A percentile compares a stretch with the other conserved stretches of the same genome.
Conservation (phyloP, 2,113 vertebrate genomes). For the Cinclus mexicanus region DNA sequence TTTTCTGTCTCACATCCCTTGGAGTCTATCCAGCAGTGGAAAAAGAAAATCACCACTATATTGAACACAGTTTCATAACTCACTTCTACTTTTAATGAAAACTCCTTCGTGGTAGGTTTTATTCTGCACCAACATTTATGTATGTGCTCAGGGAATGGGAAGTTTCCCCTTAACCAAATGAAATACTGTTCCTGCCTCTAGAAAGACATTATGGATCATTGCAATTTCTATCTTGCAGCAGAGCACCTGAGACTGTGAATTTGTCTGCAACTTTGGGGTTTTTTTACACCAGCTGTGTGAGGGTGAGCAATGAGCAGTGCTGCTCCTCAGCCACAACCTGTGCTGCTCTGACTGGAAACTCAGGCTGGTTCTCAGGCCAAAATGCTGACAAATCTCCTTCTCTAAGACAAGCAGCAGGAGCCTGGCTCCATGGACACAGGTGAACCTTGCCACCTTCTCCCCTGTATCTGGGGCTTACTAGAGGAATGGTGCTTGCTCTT, state of each 20-base stretch:
- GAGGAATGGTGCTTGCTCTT: not conserved
- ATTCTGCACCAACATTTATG: not conserved
- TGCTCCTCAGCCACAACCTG: accelerated
- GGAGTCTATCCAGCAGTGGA: not conserved
- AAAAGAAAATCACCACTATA: not conserved
- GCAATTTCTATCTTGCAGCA: not conserved
- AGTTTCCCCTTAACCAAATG: not conserved
- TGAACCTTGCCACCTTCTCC: not conserved
- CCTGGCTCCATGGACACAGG: accelerated
- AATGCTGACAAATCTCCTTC: not conserved
- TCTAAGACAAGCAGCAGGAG: not conserved
- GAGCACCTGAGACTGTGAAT: not conserved
- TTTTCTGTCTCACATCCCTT: not conserved
- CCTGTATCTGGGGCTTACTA: not conserved
- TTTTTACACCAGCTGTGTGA: accelerated
- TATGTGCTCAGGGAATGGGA: not conserved
- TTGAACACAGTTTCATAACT: not conserved
- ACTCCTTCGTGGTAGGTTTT: accelerated
- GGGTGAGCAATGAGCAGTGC: not conserved
- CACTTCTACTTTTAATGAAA: not conserved
- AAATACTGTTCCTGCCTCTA: not conserved
- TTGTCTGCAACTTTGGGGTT: not conserved
- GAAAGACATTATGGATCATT: not conserved
- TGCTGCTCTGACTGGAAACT: not conserved
- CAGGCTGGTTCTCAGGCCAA: not conserved